Evolutionary conservation across 2,797 vertebrate genomes (phyloP), one percentile per base, ranked within the genome.

Genomic region (Triplophysa yarkandensis): DNA sequence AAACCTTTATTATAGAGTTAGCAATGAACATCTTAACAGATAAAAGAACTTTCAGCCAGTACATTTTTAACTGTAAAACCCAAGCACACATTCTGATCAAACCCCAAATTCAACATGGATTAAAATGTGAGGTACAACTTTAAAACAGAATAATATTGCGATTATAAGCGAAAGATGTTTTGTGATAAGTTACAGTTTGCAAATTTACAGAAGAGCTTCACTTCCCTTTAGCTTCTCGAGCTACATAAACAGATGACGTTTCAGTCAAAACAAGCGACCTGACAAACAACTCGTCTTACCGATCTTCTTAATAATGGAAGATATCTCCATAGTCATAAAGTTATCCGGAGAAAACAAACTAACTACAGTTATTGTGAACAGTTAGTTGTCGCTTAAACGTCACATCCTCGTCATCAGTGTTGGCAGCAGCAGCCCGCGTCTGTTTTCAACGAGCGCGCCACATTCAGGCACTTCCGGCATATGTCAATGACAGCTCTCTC

Each of bases 261-360:
- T 66, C 25, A 58, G 17, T 23, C 19, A 36, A 4, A 19, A 30
- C 27, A 14, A 16, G 16, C 41, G 21, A 39, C 21, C 58, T 13
- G 3, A 8, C 32, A 34, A 19, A 6, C 14, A 23, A 19, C 61
- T 3, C 30, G 13, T 27, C 79, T 79, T 87, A 94, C 93, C 91
- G 44, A 90, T 90, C 82, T 94, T 94, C 81, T 88, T 92, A 69
- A 94, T 91, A 21, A 93, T 84, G 0, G 85, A 55, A 13, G 91
- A 88, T 76, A 93, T 77, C 21, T 93, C 93, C 93, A 94, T 94
- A 17, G 54, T 71, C 43, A 3, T 1, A 68, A 28, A 55, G 11
- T n/a, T 64, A 4, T 48, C 11, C 13, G 13, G 41, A 1, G 6
- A 1, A n/a, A 32, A 5, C 1, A 55, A 23, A 8, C 25, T 32